A percentile compares a stretch with the other conserved stretches of the same genome.
These are phyloP conservation scores for Astropecten irregularis DNA, from an alignment of 53 echinoderm and acorn worm genomes.

Conservation along the genomic window DNA sequence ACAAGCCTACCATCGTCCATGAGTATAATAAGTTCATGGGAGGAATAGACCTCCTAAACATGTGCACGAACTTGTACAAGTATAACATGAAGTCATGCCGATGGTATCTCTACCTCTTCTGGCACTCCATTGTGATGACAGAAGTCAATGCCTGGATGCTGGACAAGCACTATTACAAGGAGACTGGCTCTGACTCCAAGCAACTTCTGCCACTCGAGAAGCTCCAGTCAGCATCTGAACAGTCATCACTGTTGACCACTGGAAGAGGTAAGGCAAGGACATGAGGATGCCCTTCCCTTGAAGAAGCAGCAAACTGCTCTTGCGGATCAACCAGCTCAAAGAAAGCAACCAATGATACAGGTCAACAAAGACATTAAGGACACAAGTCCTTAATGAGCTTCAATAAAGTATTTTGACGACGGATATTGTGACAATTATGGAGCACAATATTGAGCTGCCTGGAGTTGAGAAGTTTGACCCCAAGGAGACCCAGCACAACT, in stretches of 20 bases:
- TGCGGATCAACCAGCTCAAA: background rate
- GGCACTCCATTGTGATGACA: slow-evolving; percentile 29
- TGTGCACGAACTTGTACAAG: slow-evolving; percentile 15
- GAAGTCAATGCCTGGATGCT: slow-evolving; percentile 63
- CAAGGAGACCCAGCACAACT: no score
- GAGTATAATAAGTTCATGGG: slow-evolving; percentile 53
- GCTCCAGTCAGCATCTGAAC: slow-evolving; percentile 24
- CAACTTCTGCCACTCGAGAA: background rate
- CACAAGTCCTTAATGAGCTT: no score
- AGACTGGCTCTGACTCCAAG: background rate
- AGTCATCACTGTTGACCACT: background rate
- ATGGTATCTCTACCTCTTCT: slow-evolving; percentile 57
- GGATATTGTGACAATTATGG: no score
- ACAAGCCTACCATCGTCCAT: slow-evolving; percentile 12
- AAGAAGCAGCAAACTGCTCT: background rate
- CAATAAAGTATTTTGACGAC: no score
- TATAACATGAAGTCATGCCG: slow-evolving; percentile 11
- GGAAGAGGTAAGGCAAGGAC: background rate
- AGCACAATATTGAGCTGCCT: no score
- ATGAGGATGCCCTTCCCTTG: slow-evolving; percentile 33
- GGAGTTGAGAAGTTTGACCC: no score
- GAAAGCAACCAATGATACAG: background rate
- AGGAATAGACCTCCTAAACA: slow-evolving; percentile 25
- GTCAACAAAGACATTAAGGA: background rate
- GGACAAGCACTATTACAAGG: slow-evolving; percentile 18